Evolutionary conservation across 2,888 invertebrate genomes (phyloP).

Genomic region (Sinelater perroti): DNA sequence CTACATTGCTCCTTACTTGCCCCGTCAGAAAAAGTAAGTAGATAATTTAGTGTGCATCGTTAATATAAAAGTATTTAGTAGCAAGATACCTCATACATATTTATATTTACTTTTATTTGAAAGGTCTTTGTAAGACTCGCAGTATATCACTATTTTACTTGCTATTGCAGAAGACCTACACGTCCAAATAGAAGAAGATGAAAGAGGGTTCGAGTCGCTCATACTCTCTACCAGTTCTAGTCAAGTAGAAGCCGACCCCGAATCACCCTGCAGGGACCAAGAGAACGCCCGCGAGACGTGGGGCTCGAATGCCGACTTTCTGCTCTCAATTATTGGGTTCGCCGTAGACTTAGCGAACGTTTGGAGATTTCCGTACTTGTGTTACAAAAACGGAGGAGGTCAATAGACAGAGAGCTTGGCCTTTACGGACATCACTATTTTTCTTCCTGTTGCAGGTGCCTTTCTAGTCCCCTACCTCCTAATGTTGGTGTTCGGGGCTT

Average conservation of each 20-base stretch:
- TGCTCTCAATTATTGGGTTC: slow-evolving; percentile 85
- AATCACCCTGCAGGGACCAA: slow-evolving; percentile 48
- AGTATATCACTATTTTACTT: too few species aligned
- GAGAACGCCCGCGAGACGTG: slow-evolving; percentile 81
- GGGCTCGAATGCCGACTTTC: slow-evolving; percentile 82
- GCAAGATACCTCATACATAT: too few species aligned
- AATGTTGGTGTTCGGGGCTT: slow-evolving; percentile 79
- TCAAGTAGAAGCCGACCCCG: slow-evolving; percentile 58
- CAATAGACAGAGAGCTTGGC: too few species aligned
- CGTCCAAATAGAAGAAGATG: slow-evolving; percentile 61
- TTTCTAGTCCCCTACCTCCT: slow-evolving; percentile 79
- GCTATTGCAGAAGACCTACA: slow-evolving; percentile 57
- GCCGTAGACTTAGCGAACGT: slow-evolving; percentile 87
- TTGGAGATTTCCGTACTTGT: slow-evolving; percentile 84
- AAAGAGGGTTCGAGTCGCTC: slow-evolving; percentile 57
- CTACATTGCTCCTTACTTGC: slow-evolving; percentile 62
- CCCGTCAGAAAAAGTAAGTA: slow-evolving; percentile 71
- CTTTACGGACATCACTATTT: not conserved
- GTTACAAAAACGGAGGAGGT: slow-evolving; percentile 83
- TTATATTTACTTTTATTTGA: too few species aligned
- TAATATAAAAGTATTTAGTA: too few species aligned
- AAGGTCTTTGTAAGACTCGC: too few species aligned
- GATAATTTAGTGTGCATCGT: too few species aligned
- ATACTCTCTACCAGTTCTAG: slow-evolving; percentile 58
- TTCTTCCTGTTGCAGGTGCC: slow-evolving; percentile 65